Base-by-base conservation (phyloP, 2,113 vertebrate genomes). In the Hydrochoerus hydrochaeris region DNA sequence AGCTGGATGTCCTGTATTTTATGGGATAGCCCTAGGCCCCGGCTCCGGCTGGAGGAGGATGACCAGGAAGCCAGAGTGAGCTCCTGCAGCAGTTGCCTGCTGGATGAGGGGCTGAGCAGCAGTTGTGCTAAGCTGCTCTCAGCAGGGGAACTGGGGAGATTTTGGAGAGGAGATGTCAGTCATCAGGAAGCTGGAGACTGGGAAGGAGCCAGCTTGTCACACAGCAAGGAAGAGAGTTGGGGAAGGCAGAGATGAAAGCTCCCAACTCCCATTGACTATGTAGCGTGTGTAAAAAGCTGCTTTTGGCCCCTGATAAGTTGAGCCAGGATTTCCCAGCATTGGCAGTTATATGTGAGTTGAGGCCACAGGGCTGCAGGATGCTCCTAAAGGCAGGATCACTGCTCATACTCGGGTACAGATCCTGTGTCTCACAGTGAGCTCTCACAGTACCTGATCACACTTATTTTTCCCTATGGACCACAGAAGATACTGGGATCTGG, bases 281-380 rank as follows among this genome's bases (percentile, higher is more conserved):
- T 2, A 0, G 60, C 6, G 2, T 0, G 0, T 14, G 22, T 5
- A 0, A 57, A 80, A 62, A 71, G 54, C 81, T 35, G 19, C 9
- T 3, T 38, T 28, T 60, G 3, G 32, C 78, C n/a, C 69, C 82
- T 80, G 17, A 83, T 20, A 14, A 8, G 46, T 38, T 67, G 65
- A 65, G 58, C 62, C 12, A 3, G n/a, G 44, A 69, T 41, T 20
- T 78, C 78, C 58, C 35, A 1, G n/a, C 9, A 49, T 41, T 35
- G 5, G 20, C 44, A 38, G 62, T 65, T 75, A 65, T n/a, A 3
- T 58, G n/a, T 38, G 14, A 44, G 46, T 38, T 58, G 9, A 28
- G 38, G 41, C 28, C 7, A 22, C 30, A 26, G 28, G 24, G 52
- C 13, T 62, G 9, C 30, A 17, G 67, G 85, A 9, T 7, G 0